These are phyloP conservation scores for Hylia prasina DNA, from an alignment of 2,113 vertebrate species.

Conservation along the genomic window DNA sequence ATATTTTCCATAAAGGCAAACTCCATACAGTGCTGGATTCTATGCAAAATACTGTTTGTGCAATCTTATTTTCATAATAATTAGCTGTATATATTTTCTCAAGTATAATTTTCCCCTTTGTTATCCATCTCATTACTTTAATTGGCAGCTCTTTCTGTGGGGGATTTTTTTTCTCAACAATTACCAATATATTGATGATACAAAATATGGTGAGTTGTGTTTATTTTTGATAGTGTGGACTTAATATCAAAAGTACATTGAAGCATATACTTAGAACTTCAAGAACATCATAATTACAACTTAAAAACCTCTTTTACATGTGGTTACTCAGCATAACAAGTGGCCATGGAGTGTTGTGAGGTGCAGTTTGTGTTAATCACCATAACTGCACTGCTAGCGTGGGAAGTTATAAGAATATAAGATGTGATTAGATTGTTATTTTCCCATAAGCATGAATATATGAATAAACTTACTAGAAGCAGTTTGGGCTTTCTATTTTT, in stretches of 20 bases:
- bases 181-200: neutral
- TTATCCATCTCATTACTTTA: neutral
- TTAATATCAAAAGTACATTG: neutral
- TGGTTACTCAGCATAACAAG: neutral
- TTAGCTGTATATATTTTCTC: neutral
- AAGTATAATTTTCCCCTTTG: neutral
- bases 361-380: neutral
- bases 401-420: neutral
- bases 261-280: neutral
- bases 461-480: neutral
- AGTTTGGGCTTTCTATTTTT: neutral
- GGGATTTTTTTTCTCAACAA: neutral
- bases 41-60: neutral
- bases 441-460: neutral
- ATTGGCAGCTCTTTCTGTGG: neutral
- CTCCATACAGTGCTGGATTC: neutral
- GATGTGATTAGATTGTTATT: neutral
- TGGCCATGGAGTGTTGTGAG: fast-evolving
- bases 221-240: neutral
- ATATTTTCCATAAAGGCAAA: neutral
- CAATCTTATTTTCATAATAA: neutral
- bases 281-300: neutral
- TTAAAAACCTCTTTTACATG: neutral
- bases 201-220: neutral
- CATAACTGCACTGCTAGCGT: fast-evolving